phyloP scores from a whole-genome alignment of 2,113 vertebrate genomes.

The Gasterosteus aculeatus region DNA sequence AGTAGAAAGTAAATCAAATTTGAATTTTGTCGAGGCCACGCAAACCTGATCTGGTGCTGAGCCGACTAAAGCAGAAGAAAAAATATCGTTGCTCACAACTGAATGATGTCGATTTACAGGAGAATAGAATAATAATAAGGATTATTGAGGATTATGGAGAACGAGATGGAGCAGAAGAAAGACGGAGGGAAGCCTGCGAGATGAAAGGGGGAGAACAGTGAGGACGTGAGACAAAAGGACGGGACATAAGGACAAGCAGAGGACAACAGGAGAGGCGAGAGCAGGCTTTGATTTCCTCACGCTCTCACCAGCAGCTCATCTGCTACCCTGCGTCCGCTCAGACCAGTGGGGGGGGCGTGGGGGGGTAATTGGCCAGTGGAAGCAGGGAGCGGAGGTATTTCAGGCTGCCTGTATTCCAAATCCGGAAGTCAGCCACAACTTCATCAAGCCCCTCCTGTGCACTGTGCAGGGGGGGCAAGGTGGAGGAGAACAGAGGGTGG shows the following conservation, averaged over 20 bases:
- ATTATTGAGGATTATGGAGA: constrained; percentile 22
- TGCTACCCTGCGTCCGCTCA: constrained; percentile 41
- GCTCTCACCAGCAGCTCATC: constrained; percentile 53
- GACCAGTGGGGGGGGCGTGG: constrained; percentile 22
- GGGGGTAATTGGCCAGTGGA: constrained; percentile 62
- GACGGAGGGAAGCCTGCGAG: constrained; percentile 7
- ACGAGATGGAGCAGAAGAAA: constrained; percentile 17
- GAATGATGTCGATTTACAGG: constrained; percentile 6
- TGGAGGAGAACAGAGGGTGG: constrained; percentile 46
- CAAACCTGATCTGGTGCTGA: not conserved
- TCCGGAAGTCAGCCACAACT: constrained; percentile 42
- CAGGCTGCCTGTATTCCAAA: constrained; percentile 51
- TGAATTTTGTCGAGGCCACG: not conserved
- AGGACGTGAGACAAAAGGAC: constrained; percentile 14
- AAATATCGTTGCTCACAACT: not conserved
- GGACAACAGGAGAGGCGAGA: constrained; percentile 1
- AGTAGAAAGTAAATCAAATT: not conserved
- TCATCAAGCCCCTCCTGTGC: constrained; percentile 51
- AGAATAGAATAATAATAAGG: no score
- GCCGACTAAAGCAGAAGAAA: not conserved
- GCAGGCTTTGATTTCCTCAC: not conserved
- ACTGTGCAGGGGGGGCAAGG: constrained; percentile 39
- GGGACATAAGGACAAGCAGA: not conserved
- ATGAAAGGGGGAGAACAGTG: not conserved
- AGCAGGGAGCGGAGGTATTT: constrained; percentile 65